phyloP scores from a whole-genome alignment of 1,140 invertebrate genomes.

The Ditylenchus dipsaci region DNA sequence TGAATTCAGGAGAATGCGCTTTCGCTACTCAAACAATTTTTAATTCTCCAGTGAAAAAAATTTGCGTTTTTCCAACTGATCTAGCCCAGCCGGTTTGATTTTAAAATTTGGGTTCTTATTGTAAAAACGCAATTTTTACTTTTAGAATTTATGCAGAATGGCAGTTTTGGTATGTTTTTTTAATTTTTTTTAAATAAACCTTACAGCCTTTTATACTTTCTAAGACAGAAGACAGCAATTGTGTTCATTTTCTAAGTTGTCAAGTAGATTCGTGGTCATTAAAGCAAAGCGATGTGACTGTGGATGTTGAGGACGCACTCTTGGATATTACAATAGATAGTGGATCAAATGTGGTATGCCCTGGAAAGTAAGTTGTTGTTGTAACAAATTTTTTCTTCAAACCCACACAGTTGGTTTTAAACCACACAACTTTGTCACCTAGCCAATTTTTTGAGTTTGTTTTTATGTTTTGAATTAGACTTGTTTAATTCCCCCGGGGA shows the following conservation, averaged over 20 bases:
- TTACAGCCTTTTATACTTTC: background rate
- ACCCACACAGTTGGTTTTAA: background rate
- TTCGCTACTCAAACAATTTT: background rate
- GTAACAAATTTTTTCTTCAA: slow-evolving; percentile 11
- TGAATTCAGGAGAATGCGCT: background rate
- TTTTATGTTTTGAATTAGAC: too few relatives aligned
- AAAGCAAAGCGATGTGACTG: too few relatives aligned
- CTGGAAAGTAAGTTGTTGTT: background rate
- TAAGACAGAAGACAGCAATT: background rate
- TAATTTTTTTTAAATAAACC: background rate
- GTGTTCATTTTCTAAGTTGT: background rate
- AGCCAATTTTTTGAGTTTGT: too few relatives aligned
- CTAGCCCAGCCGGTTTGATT: too few relatives aligned
- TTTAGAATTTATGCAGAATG: background rate
- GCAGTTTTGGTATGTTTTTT: background rate
- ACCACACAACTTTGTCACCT: too few relatives aligned
- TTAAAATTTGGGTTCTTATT: background rate
- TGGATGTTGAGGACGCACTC: too few relatives aligned
- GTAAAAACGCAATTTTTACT: background rate
- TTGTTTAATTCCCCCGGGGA: too few relatives aligned
- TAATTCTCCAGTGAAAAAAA: slow-evolving; percentile 5
- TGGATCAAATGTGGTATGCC: background rate
- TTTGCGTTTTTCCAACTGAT: background rate
- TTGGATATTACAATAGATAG: too few relatives aligned
- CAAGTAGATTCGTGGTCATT: slow-evolving; percentile 1